Conservation (phyloP, 2,888 invertebrate genomes). For the Odontocolon sp. region DNA sequence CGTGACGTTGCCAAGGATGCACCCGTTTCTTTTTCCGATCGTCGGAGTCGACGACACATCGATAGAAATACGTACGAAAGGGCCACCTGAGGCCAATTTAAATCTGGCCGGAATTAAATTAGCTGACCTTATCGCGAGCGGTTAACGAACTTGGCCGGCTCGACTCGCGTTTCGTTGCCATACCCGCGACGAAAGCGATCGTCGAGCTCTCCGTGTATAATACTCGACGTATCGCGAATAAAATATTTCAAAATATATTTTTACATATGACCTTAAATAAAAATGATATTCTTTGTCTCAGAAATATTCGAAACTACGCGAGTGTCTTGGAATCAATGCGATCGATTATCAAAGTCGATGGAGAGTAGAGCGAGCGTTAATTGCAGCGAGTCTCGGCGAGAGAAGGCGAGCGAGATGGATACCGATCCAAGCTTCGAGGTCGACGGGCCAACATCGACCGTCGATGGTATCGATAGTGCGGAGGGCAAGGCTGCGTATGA, state of each 20-base stretch:
- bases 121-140: constrained; percentile 62
- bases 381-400: constrained; percentile 25
- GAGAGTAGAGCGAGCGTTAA: constrained; percentile 38
- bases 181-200: not conserved
- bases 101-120: constrained; percentile 63
- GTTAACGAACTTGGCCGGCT: constrained; percentile 63
- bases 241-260: too few species aligned
- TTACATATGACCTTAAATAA: too few species aligned
- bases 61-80: constrained; percentile 33
- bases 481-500: constrained; percentile 26
- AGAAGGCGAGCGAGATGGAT: constrained; percentile 51
- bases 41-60: not conserved
- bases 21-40: constrained; percentile 23
- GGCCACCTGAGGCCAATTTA: constrained; percentile 58
- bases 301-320: not conserved
- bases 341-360: constrained; percentile 40
- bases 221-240: too few species aligned
- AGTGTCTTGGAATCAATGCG: constrained; percentile 22
- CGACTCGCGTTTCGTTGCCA: not conserved
- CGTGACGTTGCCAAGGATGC: constrained; percentile 30
- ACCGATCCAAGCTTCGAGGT: constrained; percentile 54
- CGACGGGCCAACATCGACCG: constrained; percentile 44
- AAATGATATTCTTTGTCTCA: too few species aligned
- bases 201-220: too few species aligned
- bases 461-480: constrained; percentile 15